phyloP scores from a whole-genome alignment of 1,140 invertebrate genomes.

The Drosophila melanica region DNA sequence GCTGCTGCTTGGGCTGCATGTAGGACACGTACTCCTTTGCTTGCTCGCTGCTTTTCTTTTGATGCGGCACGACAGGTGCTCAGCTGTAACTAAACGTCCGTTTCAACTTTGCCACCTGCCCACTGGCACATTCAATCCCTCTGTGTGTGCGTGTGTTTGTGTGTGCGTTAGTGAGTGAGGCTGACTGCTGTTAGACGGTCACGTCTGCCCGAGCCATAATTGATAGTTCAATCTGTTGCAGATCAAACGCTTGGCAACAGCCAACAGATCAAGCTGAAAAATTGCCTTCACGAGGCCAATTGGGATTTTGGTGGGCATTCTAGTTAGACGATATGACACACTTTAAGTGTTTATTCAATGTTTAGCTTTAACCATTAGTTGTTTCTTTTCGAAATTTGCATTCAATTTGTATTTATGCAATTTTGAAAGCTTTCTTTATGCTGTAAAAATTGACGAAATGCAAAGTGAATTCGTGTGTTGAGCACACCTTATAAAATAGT shows the following conservation, averaged over 20 bases:
- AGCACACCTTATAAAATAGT: constrained; percentile 5
- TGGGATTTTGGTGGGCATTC: background rate
- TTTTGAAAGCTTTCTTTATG: background rate
- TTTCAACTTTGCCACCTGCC: constrained; percentile 62
- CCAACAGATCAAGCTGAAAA: constrained; percentile 80
- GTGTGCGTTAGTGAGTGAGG: constrained; percentile 35
- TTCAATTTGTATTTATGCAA: background rate
- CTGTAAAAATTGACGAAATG: background rate
- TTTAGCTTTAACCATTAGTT: no score
- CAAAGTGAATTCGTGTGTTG: background rate
- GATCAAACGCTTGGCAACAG: constrained; percentile 80
- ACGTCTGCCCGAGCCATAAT: constrained; percentile 71
- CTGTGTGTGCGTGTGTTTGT: constrained; percentile 17
- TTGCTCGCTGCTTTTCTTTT: constrained; percentile 46
- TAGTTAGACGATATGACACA: background rate
- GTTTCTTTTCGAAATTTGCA: background rate
- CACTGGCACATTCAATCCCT: constrained; percentile 1
- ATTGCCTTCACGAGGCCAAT: constrained; percentile 50
- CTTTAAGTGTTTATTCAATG: background rate
- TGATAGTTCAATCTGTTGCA: constrained; percentile 81
- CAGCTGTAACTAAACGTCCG: constrained; percentile 79
- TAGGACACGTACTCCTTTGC: constrained; percentile 61
- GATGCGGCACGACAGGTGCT: constrained; percentile 71
- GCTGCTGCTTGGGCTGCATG: constrained; percentile 43
- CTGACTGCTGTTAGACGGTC: constrained; percentile 56